phyloP scores from a whole-genome alignment of 2,888 invertebrate species.

The Catocala fraxini region DNA sequence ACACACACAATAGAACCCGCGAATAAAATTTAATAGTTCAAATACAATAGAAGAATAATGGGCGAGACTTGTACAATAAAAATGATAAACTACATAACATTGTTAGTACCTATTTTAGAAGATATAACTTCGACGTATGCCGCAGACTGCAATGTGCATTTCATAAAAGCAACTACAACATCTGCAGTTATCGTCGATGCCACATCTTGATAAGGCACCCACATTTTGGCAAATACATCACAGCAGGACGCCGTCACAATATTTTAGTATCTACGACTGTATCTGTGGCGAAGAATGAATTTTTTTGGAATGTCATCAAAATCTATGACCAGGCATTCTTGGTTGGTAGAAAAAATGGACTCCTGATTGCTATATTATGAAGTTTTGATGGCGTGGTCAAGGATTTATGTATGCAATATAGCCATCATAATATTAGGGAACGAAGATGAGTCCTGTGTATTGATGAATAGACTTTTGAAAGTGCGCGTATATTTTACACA shows the following conservation, averaged over 20 bases:
- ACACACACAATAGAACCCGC: slow-evolving; percentile 28
- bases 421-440: not conserved
- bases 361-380: slow-evolving; percentile 39
- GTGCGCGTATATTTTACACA: too few relatives aligned
- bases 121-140: slow-evolving; percentile 30
- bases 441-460: not conserved
- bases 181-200: slow-evolving; percentile 73
- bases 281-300: slow-evolving; percentile 68
- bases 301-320: slow-evolving; percentile 52
- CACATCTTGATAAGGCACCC: slow-evolving; percentile 83
- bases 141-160: slow-evolving; percentile 68
- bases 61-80: slow-evolving; percentile 59
- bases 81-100: slow-evolving; percentile 62
- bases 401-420: slow-evolving; percentile 4
- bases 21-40: slow-evolving; percentile 49
- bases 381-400: slow-evolving; percentile 18
- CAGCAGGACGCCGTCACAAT: slow-evolving; percentile 86
- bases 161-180: slow-evolving; percentile 67
- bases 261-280: slow-evolving; percentile 81
- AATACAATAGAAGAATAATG: slow-evolving; percentile 51
- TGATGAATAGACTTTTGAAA: not conserved
- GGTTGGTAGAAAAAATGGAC: slow-evolving; percentile 28
- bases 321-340: slow-evolving; percentile 39
- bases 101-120: slow-evolving; percentile 54
- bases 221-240: slow-evolving; percentile 85